phyloP scores from a whole-genome alignment of 2,797 vertebrate genomes.

The Microchirus variegatus region DNA sequence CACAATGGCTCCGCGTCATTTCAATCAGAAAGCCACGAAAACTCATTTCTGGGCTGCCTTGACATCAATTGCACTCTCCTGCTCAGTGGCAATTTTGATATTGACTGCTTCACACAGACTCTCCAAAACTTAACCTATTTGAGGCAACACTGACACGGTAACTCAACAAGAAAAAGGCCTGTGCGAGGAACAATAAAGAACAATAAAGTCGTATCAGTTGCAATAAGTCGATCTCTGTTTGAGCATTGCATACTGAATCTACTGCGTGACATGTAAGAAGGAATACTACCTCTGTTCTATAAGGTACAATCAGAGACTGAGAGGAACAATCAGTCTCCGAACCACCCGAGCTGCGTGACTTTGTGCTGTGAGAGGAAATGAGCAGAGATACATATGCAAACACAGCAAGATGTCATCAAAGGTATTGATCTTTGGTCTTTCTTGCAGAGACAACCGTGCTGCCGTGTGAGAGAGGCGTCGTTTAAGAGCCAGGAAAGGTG shows the following conservation, averaged over 20 bases:
- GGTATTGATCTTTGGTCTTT: conserved; percentile 43
- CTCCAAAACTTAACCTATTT: conserved; percentile 60
- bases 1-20: conserved; percentile 69
- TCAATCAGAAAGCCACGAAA: conserved; percentile 72
- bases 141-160: conserved; percentile 56
- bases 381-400: conserved; percentile 14
- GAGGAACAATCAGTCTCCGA: too few relatives aligned
- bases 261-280: conserved; percentile 8
- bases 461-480: conserved; percentile 24
- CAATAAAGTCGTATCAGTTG: conserved; percentile 44
- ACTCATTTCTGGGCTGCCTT: conserved; percentile 76
- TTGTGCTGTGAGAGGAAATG: background rate
- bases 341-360: background rate
- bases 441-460: conserved; percentile 28
- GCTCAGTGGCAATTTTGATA: conserved; percentile 70
- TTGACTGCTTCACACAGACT: conserved; percentile 63
- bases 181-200: conserved; percentile 43
- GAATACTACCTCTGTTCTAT: conserved; percentile 3
- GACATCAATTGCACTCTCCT: conserved; percentile 76
- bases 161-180: conserved; percentile 27
- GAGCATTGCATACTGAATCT: background rate
- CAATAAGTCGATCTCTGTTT: conserved; percentile 31
- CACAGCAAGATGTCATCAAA: conserved; percentile 48
- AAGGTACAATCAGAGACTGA: conserved; percentile 8
- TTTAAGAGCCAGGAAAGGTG: conserved; percentile 3